Conservation (phyloP, 2,888 invertebrate species). For the Minunthozetes semirufus region DNA sequence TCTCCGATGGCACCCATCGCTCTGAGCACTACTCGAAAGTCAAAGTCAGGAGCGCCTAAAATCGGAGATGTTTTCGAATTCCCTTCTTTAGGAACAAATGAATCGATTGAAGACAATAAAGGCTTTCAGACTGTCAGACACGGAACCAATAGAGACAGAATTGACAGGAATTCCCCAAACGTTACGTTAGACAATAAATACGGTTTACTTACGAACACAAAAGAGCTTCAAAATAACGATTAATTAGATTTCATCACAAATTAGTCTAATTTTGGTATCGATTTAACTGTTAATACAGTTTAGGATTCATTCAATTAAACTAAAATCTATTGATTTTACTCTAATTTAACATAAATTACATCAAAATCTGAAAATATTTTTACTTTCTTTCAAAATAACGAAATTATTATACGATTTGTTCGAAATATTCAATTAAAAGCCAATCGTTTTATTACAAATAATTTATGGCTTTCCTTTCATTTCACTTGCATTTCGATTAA, state of each 20-base stretch:
- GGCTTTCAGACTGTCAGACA: slow-evolving; percentile 41
- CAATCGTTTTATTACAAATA: too few relatives aligned
- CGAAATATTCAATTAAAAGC: too few relatives aligned
- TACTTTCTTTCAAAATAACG: too few relatives aligned
- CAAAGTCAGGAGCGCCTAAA: slow-evolving; percentile 13
- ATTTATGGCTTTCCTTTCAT: too few relatives aligned
- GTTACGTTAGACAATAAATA: slow-evolving; percentile 29
- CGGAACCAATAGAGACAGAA: slow-evolving; percentile 25
- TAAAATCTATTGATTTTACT: neutral
- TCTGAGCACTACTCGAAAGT: neutral
- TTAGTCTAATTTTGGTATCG: slow-evolving; percentile 8
- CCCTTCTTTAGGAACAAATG: slow-evolving; percentile 32
- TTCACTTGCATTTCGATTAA: too few relatives aligned
- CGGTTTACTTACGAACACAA: slow-evolving; percentile 2
- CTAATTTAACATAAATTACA: neutral
- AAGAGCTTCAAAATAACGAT: slow-evolving; percentile 11
- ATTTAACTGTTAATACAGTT: neutral
- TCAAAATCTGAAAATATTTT: too few relatives aligned
- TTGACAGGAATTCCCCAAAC: neutral
- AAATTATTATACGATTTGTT: too few relatives aligned
- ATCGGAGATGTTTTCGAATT: slow-evolving; percentile 35
- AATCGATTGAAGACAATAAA: slow-evolving; percentile 37
- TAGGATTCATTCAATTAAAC: neutral
- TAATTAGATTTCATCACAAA: neutral
- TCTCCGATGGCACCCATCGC: neutral